A percentile compares a stretch with the other conserved stretches of the same genome.
Evolutionary conservation across 1,140 invertebrate genomes (phyloP).

Genomic region (Drosophila saltans): DNA sequence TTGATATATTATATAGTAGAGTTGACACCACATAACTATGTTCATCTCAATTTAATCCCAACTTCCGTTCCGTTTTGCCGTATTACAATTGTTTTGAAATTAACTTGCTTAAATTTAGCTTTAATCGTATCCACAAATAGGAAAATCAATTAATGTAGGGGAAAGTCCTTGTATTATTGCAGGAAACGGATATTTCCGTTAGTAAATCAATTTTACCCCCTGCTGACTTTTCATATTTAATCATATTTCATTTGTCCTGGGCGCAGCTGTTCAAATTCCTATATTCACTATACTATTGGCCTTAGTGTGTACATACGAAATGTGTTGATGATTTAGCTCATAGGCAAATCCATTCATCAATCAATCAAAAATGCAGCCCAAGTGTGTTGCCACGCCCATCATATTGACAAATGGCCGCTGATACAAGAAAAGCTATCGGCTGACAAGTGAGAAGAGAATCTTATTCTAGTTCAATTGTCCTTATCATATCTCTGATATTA

Average conservation of each 20-base stretch:
- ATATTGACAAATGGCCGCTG: constrained; percentile 17
- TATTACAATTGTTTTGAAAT: too few relatives aligned
- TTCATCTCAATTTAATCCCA: too few relatives aligned
- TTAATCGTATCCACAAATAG: too few relatives aligned
- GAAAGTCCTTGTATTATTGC: neutral
- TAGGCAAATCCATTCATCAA: constrained; percentile 56
- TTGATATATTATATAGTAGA: too few relatives aligned
- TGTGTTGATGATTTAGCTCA: constrained; percentile 42
- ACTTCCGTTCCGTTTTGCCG: too few relatives aligned
- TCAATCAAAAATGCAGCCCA: constrained; percentile 27
- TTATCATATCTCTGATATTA: constrained; percentile 55
- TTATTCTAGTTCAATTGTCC: constrained; percentile 20
- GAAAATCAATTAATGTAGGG: too few relatives aligned
- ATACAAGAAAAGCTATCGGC: neutral
- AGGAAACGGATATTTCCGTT: neutral
- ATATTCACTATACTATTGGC: neutral
- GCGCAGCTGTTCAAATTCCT: constrained; percentile 44
- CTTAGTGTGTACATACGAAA: constrained; percentile 24
- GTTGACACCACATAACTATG: too few relatives aligned
- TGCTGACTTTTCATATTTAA: constrained; percentile 17
- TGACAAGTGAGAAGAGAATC: neutral
- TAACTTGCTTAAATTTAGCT: too few relatives aligned
- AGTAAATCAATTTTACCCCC: constrained; percentile 7
- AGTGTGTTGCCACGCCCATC: constrained; percentile 32
- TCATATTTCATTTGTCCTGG: constrained; percentile 27